A percentile compares a stretch with the other conserved stretches of the same genome.
Conservation (phyloP, 2,797 vertebrate genomes). For the Chrysocyon brachyurus region DNA sequence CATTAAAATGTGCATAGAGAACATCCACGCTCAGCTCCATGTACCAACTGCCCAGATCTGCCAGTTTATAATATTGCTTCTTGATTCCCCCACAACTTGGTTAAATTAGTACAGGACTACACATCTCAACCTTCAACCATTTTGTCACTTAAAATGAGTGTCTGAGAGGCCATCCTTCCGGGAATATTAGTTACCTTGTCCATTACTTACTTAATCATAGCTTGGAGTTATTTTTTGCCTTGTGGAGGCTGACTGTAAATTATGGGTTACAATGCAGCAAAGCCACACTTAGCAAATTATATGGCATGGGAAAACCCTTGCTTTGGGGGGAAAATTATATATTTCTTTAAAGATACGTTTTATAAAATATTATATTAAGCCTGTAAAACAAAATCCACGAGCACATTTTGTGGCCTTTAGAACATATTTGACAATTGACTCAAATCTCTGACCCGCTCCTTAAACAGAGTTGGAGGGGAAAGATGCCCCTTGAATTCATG, state of each 20-base stretch:
- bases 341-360: constrained; percentile 73
- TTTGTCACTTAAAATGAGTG: constrained; percentile 79
- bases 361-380: constrained; percentile 71
- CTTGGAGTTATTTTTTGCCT: constrained; percentile 79
- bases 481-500: background rate
- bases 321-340: constrained; percentile 64
- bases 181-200: constrained; percentile 82
- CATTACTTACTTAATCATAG: constrained; percentile 82
- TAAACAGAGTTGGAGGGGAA: background rate
- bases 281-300: constrained; percentile 80
- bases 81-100: constrained; percentile 54
- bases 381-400: constrained; percentile 72
- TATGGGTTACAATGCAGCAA: constrained; percentile 58
- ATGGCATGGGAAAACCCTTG: constrained; percentile 71
- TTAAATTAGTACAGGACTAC: constrained; percentile 64
- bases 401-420: constrained; percentile 43
- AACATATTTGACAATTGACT: constrained; percentile 69
- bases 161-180: constrained; percentile 76
- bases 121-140: constrained; percentile 73
- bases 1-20: background rate
- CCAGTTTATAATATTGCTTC: background rate
- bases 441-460: background rate
- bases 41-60: background rate
- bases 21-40: background rate
- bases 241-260: constrained; percentile 76